phyloP scores from a whole-genome alignment of 2,888 invertebrate genomes.

The Drosophila atripex region DNA sequence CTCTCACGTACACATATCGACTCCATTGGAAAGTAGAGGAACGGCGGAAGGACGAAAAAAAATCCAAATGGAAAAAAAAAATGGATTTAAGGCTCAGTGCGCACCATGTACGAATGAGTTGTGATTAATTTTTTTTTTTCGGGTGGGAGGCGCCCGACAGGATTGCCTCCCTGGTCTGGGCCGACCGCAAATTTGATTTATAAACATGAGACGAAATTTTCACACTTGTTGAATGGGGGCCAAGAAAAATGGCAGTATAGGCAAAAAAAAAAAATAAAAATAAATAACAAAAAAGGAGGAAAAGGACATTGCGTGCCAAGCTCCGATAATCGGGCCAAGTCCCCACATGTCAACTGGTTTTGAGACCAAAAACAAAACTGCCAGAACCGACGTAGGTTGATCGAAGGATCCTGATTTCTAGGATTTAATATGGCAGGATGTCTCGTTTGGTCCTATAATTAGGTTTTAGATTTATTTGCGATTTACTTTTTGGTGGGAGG shows the following conservation, averaged over 20 bases:
- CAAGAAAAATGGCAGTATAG: not conserved
- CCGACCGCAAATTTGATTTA: conserved; percentile 54
- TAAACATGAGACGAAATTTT: conserved; percentile 45
- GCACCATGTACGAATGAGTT: conserved; percentile 40
- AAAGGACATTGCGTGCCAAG: conserved; percentile 2
- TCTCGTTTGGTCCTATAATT: not conserved
- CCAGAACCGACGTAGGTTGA: not conserved
- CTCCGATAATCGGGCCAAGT: not conserved
- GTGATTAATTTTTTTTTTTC: conserved; percentile 53
- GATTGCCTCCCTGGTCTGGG: not conserved
- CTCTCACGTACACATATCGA: not conserved
- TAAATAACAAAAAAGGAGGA: not conserved
- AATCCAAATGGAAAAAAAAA: conserved; percentile 7
- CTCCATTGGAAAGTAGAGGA: conserved; percentile 1
- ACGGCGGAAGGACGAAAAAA: not conserved
- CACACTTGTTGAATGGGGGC: conserved; percentile 53
- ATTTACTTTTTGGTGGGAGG: no score
- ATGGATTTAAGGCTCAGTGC: conserved; percentile 37
- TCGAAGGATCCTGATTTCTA: not conserved
- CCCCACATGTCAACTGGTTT: conserved; percentile 3
- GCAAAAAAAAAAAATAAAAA: not conserved
- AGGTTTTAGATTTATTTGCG: not conserved
- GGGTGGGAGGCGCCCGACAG: conserved; percentile 19
- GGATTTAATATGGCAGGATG: not conserved
- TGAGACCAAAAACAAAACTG: not conserved